Evolutionary conservation across 2,797 vertebrate species (phyloP), one percentile per base, ranked within the genome.

Genomic region (Sternotherus odoratus): DNA sequence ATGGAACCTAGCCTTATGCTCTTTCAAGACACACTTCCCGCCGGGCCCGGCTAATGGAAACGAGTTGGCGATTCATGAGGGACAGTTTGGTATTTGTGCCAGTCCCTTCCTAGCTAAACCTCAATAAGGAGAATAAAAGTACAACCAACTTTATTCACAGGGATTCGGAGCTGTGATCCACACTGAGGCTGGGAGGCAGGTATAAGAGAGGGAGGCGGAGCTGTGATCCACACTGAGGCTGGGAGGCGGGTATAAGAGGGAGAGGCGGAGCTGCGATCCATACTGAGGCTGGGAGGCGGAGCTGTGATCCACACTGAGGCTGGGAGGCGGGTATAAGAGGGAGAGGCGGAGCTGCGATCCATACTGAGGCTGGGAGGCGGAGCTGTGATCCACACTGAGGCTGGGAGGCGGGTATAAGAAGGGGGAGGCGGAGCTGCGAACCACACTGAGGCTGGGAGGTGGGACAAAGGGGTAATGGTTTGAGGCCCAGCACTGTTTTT

Each of bases 21-120:
- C 60, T 19, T 66, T 36, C 33, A 36, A 36, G 17, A 66, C 33
- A 87, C 30, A 66, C 10, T 28, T 21, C 49, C 77, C 28, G 72
- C 63, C 78, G 8, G 43, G 43, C 43, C 75, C 28, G 75, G 48
- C 72, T 77, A 12, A 0, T 0, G 0, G 91, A 54, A 69, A 30
- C 15, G n/a, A 33, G 26, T 2, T 19, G 30, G 69, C 85, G 81
- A 87, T 13, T 51, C 9, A 48, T 51, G 46, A 30, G 82, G 87
- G 79, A 87, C 28, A 13, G 39, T 84, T 53, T 46, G 1, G 48
- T 26, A 5, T 3, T 13, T 17, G 90, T 78, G 79, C 12, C 91
- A 92, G 79, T 53, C 84, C 79, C 5, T 49, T 86, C 86, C 72
- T 75, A 16, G 0, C 74, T 16, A 43, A 36, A 30, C 49, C 79